phyloP scores from a whole-genome alignment of 2,797 vertebrate genomes.

The Sylvilagus floridanus region DNA sequence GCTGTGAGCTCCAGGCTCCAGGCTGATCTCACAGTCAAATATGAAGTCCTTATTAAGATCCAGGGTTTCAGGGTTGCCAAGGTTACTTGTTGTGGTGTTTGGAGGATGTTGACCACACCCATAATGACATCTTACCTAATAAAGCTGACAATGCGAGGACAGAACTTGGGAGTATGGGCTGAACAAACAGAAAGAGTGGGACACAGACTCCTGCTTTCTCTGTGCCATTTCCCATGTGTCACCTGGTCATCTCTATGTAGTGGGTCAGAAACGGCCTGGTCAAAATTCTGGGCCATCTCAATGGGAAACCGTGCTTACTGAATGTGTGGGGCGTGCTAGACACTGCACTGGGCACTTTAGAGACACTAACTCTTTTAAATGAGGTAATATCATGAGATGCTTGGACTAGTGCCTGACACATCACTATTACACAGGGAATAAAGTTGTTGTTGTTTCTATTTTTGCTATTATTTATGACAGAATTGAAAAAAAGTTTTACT shows the following conservation, averaged over 20 bases:
- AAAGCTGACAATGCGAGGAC: conserved; percentile 53
- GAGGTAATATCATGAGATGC: conserved; percentile 15
- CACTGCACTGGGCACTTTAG: not conserved
- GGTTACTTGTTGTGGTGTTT: conserved; percentile 68
- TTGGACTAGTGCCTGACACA: not conserved
- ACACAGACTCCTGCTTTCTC: not conserved
- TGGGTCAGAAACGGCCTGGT: not conserved
- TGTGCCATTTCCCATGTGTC: not conserved
- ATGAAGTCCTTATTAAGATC: conserved; percentile 60
- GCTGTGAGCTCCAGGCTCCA: not conserved
- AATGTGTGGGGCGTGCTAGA: not conserved
- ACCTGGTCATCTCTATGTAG: not conserved
- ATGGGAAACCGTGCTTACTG: not conserved
- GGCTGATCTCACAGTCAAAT: conserved; percentile 4
- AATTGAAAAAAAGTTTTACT: not conserved
- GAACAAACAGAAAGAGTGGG: conserved; percentile 49
- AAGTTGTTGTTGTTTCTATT: not conserved
- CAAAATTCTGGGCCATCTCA: not conserved
- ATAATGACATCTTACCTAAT: conserved; percentile 67
- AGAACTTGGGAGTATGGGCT: conserved; percentile 29
- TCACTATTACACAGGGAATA: not conserved
- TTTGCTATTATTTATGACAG: conserved; percentile 14
- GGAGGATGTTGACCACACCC: conserved; percentile 62
- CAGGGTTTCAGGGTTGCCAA: conserved; percentile 33
- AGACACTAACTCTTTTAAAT: conserved; percentile 13